phyloP scores from a whole-genome alignment of 2,888 invertebrate genomes.

The Xestia sexstrigata region DNA sequence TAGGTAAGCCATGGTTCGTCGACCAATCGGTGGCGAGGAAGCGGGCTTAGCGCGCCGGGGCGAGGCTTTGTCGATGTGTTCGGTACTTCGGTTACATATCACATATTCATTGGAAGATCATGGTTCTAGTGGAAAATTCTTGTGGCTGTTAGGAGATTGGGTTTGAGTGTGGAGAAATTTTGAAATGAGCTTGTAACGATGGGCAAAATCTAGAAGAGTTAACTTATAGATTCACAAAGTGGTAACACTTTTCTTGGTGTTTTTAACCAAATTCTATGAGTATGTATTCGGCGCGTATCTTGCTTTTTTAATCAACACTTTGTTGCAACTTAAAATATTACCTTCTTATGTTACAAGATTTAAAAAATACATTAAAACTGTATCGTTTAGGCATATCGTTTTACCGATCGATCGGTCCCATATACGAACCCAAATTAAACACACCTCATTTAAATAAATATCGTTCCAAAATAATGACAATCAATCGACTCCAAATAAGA shows the following conservation, averaged over 20 bases:
- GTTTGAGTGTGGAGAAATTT: not conserved
- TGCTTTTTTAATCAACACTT: not conserved
- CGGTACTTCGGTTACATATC: conserved; percentile 67
- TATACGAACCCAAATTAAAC: conserved; percentile 14
- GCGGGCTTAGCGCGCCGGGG: conserved; percentile 72
- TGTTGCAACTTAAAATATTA: conserved; percentile 2
- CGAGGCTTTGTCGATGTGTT: conserved; percentile 75
- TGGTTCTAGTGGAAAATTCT: conserved; percentile 36
- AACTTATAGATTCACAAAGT: not conserved
- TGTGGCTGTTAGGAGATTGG: no score
- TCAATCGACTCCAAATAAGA: conserved; percentile 54
- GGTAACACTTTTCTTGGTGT: not conserved
- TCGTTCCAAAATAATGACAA: conserved; percentile 37
- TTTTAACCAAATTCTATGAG: not conserved
- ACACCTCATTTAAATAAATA: conserved; percentile 45
- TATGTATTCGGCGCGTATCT: not conserved
- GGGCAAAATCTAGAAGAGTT: not conserved
- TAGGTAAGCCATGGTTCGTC: conserved; percentile 72
- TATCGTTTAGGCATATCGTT: not conserved
- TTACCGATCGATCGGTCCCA: not conserved
- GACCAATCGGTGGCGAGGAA: conserved; percentile 77
- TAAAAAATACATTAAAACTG: not conserved
- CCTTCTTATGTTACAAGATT: conserved; percentile 9
- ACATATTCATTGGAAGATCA: conserved; percentile 60
- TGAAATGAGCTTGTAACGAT: not conserved